phyloP scores from a whole-genome alignment of 2,113 vertebrate genomes.

The Salvelinus sp. region DNA sequence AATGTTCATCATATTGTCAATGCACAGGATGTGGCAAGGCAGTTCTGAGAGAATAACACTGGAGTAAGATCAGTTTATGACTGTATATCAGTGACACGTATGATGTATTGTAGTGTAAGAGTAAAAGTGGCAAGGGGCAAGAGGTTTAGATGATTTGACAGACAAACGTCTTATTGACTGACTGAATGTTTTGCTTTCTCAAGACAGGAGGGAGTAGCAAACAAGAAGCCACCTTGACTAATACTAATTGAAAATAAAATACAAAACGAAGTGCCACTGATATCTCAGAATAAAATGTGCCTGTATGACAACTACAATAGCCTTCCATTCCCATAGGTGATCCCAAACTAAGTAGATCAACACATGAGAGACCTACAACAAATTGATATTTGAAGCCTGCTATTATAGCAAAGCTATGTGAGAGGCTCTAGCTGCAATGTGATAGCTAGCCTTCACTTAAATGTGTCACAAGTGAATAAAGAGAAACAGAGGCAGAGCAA shows the following conservation, averaged over 20 bases:
- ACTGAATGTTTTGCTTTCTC: neutral
- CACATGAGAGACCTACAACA: conserved; percentile 6
- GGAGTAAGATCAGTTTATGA: conserved; percentile 3
- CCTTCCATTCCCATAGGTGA: neutral
- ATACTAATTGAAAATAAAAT: conserved; percentile 39
- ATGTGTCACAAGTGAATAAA: neutral
- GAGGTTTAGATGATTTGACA: conserved; percentile 29
- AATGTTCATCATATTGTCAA: conserved; percentile 25
- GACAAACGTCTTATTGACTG: neutral
- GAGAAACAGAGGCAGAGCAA: neutral
- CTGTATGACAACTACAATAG: neutral
- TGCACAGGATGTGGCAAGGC: conserved; percentile 49
- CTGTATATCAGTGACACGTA: conserved; percentile 6
- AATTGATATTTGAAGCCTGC: conserved; percentile 25
- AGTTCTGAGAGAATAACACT: conserved; percentile 37
- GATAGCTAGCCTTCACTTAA: neutral
- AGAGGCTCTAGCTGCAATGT: conserved; percentile 8
- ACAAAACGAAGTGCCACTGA: conserved; percentile 14
- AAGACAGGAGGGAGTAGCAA: neutral
- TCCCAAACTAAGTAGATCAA: conserved; percentile 5
- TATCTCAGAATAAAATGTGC: neutral
- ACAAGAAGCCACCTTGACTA: conserved; percentile 11
- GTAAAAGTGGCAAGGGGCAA: conserved; percentile 15
- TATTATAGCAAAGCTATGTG: conserved; percentile 23
- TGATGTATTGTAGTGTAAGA: conserved; percentile 5